phyloP scores from a whole-genome alignment of 2,888 invertebrate species.

The Ichneumon xanthorius region DNA sequence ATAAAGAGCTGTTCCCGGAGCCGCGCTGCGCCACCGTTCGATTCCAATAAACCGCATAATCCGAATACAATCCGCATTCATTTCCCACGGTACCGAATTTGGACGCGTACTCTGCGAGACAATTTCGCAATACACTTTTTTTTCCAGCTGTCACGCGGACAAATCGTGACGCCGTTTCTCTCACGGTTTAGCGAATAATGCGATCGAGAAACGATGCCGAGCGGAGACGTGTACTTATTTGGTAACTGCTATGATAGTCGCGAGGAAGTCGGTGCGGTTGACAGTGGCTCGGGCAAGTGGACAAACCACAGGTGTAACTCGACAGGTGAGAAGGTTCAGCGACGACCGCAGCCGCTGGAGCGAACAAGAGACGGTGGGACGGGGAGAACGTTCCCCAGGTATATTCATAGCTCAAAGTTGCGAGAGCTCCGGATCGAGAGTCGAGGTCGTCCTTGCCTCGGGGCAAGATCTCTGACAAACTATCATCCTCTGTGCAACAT shows the following conservation, averaged over 20 bases:
- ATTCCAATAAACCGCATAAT: neutral
- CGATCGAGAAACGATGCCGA: constrained; percentile 3
- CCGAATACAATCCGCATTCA: neutral
- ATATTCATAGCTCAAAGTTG: constrained; percentile 5
- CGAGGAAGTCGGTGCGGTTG: neutral
- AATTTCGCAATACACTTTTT: neutral
- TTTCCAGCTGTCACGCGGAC: neutral
- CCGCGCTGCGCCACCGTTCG: neutral
- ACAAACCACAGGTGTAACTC: constrained; percentile 18
- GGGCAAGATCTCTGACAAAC: constrained; percentile 33
- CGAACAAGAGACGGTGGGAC: neutral
- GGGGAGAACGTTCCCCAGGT: neutral
- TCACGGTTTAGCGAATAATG: constrained; percentile 9
- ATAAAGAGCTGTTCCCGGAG: neutral
- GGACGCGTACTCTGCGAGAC: neutral
- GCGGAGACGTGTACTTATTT: constrained; percentile 45
- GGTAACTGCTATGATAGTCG: constrained; percentile 29
- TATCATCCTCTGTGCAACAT: constrained; percentile 2
- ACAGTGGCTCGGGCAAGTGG: constrained; percentile 15
- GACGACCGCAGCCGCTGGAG: constrained; percentile 9
- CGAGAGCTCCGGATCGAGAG: constrained; percentile 10
- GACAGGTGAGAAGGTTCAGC: constrained; percentile 27
- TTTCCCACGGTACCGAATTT: constrained; percentile 57
- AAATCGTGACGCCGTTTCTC: constrained; percentile 21
- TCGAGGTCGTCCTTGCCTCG: constrained; percentile 42